Base-by-base conservation (phyloP, 2,113 vertebrate species). In the Tetrao urogallus region DNA sequence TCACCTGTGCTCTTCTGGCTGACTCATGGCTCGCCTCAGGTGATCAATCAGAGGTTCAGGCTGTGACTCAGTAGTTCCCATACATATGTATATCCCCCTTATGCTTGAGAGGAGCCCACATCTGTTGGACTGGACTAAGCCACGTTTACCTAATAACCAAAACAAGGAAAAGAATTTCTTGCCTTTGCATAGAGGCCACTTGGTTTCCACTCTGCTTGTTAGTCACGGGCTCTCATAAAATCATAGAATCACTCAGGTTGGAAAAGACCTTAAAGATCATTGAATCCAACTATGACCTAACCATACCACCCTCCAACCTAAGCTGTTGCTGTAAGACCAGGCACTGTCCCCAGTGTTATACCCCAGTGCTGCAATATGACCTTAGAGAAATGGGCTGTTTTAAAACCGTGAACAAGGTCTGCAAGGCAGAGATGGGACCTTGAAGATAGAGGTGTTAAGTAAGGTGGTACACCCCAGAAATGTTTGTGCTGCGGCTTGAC, bases 61-160 rank as follows among this genome's bases (percentile, higher is more conserved):
- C 38, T 4, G 10, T 38, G 38, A 38, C 38, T 38, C 38, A 38
- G 38, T 4, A 38, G 38, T 38, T 38, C 38, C 38, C 38, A 38
- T 38, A 38, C 38, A 10, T 38, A 38, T 93, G 98, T 99, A 89
- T 94, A 84, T 63, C 6, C 18, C 45, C 4, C 3, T 64, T 50
- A 28, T 2, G 74, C 70, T 72, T 73, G 18, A 45, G 36, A 60
- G 24, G 61, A 75, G 25, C 43, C 73, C n/a, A 32, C n/a, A 3
- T 74, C 57, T 90, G 2, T 22, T 80, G 64, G 57, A 60, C 13
- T 20, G 56, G 16, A 52, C 38, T 65, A 60, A 77, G 61, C 17
- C 34, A 56, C 8, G 1, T 57, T 86, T 36, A 18, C n/a, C 19
- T 88, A 67, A 48, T 48, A 83, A 81, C 21, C 70, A 82, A 50